phyloP scores from a whole-genome alignment of 2,113 vertebrate genomes.

The Hemibates koningsi region DNA sequence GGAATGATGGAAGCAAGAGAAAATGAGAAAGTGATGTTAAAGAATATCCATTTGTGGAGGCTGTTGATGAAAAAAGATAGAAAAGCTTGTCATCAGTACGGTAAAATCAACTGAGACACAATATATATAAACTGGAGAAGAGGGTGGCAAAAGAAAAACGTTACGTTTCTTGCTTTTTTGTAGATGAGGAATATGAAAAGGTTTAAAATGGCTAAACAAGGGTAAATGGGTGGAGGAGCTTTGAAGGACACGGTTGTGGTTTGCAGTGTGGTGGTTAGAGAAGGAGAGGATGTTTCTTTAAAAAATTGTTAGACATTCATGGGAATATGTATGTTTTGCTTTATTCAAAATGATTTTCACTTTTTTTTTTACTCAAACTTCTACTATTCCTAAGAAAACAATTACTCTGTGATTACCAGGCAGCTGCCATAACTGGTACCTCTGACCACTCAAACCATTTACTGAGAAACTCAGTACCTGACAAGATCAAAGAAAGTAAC shows the following conservation, averaged over 20 bases:
- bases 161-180: not conserved
- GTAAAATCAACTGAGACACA: not conserved
- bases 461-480: constrained; percentile 45
- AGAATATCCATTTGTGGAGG: not conserved
- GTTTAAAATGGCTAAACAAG: constrained; percentile 1
- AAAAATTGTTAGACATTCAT: not conserved
- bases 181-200: constrained; percentile 17
- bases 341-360: not conserved
- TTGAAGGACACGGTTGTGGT: not conserved
- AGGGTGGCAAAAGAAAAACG: not conserved
- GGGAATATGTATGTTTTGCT: not conserved
- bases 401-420: constrained; percentile 12
- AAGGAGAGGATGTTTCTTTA: not conserved
- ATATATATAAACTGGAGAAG: not conserved
- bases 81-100: not conserved
- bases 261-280: not conserved
- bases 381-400: not conserved
- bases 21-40: constrained; percentile 4
- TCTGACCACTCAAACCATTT: constrained; percentile 19
- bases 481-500: constrained; percentile 59
- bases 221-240: not conserved
- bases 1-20: constrained; percentile 1
- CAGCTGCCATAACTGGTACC: constrained; percentile 19
- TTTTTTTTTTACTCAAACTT: not conserved
- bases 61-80: not conserved